phyloP scores from a whole-genome alignment of 2,797 vertebrate genomes.

The Myotis myotis region DNA sequence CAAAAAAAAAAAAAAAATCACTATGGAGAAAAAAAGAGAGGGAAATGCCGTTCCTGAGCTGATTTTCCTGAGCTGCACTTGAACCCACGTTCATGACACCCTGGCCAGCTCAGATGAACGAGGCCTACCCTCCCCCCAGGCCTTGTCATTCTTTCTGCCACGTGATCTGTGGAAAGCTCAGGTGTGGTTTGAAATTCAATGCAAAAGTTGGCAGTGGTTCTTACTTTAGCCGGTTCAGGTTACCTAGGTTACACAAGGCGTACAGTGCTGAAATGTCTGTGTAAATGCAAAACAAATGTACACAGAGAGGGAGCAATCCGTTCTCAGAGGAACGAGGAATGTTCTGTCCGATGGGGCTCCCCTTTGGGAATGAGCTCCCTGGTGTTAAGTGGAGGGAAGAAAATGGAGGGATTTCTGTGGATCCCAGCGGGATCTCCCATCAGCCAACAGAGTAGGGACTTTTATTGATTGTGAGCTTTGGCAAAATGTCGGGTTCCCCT shows the following conservation, averaged over 20 bases:
- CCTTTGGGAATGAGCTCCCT: background rate
- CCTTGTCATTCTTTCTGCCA: background rate
- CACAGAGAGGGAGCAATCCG: background rate
- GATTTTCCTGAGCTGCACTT: background rate
- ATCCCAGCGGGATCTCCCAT: background rate
- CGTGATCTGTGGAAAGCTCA: background rate
- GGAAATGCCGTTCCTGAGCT: background rate
- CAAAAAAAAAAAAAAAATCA: background rate
- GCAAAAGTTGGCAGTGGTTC: conserved; percentile 3
- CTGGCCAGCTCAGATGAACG: background rate
- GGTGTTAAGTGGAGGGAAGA: background rate
- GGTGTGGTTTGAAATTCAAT: background rate
- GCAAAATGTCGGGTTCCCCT: background rate
- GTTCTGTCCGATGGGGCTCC: background rate
- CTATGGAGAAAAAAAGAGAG: background rate
- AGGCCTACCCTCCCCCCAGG: background rate
- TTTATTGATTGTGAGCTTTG: background rate
- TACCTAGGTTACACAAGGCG: conserved; percentile 49
- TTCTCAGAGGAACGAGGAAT: conserved; percentile 41
- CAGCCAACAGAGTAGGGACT: background rate
- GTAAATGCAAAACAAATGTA: conserved; percentile 36
- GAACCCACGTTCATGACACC: background rate
- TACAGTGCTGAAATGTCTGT: conserved; percentile 49
- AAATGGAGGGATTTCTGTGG: background rate
- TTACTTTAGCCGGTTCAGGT: conserved; percentile 27